Conservation (phyloP, 2,797 vertebrate genomes). For the Enteromius viviparus region DNA sequence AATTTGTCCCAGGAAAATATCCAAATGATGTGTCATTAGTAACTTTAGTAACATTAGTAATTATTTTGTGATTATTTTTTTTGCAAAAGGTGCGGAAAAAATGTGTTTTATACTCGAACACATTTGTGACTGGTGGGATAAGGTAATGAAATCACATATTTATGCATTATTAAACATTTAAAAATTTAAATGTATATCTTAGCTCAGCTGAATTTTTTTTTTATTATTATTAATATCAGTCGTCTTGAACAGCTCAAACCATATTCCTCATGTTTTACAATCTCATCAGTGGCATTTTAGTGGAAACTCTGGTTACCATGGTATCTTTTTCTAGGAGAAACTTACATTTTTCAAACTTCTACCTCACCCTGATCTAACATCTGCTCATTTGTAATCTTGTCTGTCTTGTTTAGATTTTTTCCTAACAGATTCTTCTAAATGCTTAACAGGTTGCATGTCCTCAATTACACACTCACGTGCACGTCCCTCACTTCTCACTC, state of each 20-base stretch:
- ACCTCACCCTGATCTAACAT: background rate
- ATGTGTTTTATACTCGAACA: no score
- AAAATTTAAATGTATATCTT: no score
- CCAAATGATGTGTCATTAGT: no score
- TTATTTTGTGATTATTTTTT: no score
- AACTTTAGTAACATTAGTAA: no score
- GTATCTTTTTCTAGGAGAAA: background rate
- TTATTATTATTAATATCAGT: background rate
- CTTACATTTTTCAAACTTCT: background rate
- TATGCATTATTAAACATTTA: no score
- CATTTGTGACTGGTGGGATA: no score
- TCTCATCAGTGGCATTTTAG: background rate
- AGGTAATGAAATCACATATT: no score
- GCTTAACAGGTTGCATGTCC: background rate
- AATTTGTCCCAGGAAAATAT: no score
- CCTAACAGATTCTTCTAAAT: background rate
- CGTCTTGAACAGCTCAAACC: background rate
- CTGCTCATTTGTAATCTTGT: background rate
- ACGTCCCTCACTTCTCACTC: background rate
- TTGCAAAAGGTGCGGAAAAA: no score
- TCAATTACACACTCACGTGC: background rate
- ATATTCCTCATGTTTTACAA: background rate
- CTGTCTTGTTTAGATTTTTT: background rate
- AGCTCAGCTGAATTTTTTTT: no score
- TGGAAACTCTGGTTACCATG: conserved; percentile 3